Evolutionary conservation across 2,888 invertebrate genomes (phyloP).

Genomic region (Hemithea aestivaria): DNA sequence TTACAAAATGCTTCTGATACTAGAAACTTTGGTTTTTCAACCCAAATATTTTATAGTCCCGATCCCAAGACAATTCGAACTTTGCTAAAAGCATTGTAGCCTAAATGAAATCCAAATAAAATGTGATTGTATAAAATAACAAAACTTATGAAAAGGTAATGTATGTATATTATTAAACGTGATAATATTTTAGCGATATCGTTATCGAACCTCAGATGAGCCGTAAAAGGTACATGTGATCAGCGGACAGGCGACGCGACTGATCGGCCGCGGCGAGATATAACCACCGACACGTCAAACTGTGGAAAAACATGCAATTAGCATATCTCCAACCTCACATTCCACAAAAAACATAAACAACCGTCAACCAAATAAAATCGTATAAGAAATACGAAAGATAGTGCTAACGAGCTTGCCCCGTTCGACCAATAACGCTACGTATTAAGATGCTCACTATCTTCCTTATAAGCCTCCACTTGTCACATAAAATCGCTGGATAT

Average conservation of each 20-base stretch:
- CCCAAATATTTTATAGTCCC: too few relatives aligned
- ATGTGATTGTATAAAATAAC: too few relatives aligned
- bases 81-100: too few relatives aligned
- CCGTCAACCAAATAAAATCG: constrained; percentile 22
- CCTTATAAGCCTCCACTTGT: constrained; percentile 35
- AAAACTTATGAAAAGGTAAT: too few relatives aligned
- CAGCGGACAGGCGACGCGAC: background rate
- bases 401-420: constrained; percentile 29
- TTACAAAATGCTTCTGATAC: too few relatives aligned
- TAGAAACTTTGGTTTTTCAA: too few relatives aligned
- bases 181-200: too few relatives aligned
- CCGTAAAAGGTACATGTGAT: too few relatives aligned
- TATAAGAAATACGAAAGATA: constrained; percentile 22
- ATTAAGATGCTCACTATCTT: constrained; percentile 34
- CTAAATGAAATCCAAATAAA: too few relatives aligned
- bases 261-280: constrained; percentile 9
- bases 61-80: too few relatives aligned
- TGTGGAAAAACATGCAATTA: constrained; percentile 23
- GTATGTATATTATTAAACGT: too few relatives aligned
- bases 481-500: constrained; percentile 30
- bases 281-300: constrained; percentile 11
- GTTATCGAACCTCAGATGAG: too few relatives aligned
- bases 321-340: constrained; percentile 21
- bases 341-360: constrained; percentile 23
- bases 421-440: constrained; percentile 37